Conservation (phyloP, 1,140 invertebrate species). For the Parapsyche elsis region DNA sequence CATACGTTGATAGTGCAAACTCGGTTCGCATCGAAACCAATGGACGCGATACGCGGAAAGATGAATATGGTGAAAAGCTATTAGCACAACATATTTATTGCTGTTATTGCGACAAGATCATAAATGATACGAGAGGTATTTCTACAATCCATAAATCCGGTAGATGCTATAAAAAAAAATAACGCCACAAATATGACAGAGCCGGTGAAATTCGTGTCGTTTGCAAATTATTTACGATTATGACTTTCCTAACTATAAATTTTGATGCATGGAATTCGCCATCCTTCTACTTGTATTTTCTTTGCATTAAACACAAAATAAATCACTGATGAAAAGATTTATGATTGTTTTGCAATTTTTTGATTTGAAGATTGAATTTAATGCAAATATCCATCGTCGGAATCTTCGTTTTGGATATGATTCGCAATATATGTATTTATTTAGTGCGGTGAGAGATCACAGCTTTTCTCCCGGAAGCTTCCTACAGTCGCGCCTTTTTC, state of each 20-base stretch:
- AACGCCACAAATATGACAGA: background rate
- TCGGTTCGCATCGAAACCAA: background rate
- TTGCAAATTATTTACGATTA: constrained; percentile 24
- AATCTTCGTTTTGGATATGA: too few relatives aligned
- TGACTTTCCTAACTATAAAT: constrained; percentile 13
- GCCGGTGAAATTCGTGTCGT: background rate
- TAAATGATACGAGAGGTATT: background rate
- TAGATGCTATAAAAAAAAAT: background rate
- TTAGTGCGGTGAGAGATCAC: too few relatives aligned
- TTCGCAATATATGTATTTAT: too few relatives aligned
- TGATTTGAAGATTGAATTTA: too few relatives aligned
- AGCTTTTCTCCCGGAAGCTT: too few relatives aligned
- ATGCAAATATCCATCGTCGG: too few relatives aligned
- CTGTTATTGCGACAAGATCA: constrained; percentile 18
- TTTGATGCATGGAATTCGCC: background rate
- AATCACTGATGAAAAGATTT: too few relatives aligned
- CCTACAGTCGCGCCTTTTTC: background rate
- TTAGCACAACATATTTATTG: constrained; percentile 28
- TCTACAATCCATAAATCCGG: constrained; percentile 16
- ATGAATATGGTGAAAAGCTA: constrained; percentile 22
- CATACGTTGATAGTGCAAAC: background rate
- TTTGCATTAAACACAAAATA: too few relatives aligned
- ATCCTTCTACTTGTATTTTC: background rate
- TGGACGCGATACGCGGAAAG: background rate
- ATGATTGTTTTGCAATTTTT: too few relatives aligned